phyloP scores from a whole-genome alignment of 2,113 vertebrate species.

The cat (Felis catus) region DNA sequence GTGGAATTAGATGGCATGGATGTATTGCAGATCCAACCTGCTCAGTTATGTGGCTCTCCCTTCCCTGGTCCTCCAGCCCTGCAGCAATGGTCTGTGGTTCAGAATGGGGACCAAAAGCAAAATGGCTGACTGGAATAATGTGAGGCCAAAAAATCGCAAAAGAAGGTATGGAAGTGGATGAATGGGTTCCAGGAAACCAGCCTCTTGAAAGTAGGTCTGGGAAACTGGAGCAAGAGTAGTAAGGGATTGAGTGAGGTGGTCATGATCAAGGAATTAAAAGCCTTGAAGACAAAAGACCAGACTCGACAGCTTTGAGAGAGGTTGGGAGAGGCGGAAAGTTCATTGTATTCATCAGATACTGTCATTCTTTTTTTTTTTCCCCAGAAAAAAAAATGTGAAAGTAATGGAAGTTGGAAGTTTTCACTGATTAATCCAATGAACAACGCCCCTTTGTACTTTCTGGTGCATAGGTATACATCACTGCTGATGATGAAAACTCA shows the following conservation, averaged over 20 bases:
- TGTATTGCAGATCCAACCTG: fast-evolving
- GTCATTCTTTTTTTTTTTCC: not conserved
- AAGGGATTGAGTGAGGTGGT: not conserved
- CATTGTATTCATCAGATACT: not conserved
- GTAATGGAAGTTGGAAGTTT: not conserved
- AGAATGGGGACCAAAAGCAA: not conserved
- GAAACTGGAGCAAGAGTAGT: not conserved
- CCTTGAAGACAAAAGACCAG: not conserved
- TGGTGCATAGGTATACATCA: not conserved
- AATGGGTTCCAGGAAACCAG: not conserved
- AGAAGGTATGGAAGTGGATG: not conserved
- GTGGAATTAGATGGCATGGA: not conserved
- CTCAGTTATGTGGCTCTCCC: not conserved
- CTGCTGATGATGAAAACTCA: not conserved
- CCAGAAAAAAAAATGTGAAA: not conserved
- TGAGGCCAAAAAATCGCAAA: not conserved
- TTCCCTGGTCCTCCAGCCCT: fast-evolving
- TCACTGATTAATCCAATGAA: not conserved
- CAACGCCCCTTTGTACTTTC: not conserved
- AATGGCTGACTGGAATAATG: not conserved
- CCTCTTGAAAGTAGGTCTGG: not conserved
- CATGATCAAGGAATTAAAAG: not conserved
- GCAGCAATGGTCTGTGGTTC: not conserved
- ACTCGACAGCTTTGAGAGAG: not conserved
- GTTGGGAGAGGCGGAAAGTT: not conserved